Conservation (phyloP, 2,113 vertebrate species). For the Calidris pugnax region DNA sequence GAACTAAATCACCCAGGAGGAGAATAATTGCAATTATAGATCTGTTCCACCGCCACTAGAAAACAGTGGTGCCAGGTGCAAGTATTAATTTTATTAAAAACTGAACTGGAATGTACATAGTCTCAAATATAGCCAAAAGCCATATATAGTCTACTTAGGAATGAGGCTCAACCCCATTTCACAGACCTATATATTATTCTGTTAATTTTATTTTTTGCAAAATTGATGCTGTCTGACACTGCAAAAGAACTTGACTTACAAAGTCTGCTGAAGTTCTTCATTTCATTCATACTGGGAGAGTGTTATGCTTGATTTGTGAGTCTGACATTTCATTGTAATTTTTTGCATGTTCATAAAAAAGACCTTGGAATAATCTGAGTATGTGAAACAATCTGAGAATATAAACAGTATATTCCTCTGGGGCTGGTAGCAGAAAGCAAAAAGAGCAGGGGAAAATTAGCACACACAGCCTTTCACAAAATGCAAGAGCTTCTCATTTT, state of each 20-base stretch:
- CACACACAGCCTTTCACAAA: neutral
- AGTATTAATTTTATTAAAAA: slow-evolving; percentile 20
- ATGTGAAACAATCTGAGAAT: neutral
- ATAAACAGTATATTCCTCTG: neutral
- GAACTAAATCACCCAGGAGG: slow-evolving; percentile 51
- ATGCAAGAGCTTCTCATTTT: neutral
- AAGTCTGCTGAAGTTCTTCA: neutral
- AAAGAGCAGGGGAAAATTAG: neutral
- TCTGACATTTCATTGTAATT: neutral
- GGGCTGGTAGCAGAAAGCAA: neutral
- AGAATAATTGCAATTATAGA: slow-evolving; percentile 65
- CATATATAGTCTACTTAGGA: neutral
- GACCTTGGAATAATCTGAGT: neutral
- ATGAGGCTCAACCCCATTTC: neutral
- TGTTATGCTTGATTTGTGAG: neutral
- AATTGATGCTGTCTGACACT: neutral
- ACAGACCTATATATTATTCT: neutral
- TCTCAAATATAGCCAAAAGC: neutral
- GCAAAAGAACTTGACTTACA: neutral
- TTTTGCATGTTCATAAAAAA: neutral
- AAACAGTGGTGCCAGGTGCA: neutral
- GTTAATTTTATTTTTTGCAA: neutral
- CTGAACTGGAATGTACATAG: neutral
- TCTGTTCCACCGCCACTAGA: neutral
- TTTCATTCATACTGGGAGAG: neutral